Evolutionary conservation across 2,888 invertebrate species (phyloP), one percentile per base, ranked within the genome.

Genomic region (Druceiella hillmani): DNA sequence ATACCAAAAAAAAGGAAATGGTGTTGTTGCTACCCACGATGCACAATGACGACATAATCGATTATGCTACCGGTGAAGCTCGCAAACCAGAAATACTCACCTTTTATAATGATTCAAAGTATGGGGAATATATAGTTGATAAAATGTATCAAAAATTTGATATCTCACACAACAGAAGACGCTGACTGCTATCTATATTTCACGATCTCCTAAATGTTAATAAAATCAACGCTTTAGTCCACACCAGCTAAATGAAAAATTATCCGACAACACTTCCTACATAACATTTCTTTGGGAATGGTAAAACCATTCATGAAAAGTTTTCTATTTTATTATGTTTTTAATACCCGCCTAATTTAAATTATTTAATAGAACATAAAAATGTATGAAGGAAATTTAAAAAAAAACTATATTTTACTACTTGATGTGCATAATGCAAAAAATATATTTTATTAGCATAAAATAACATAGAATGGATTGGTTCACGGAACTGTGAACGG

Each of bases 201-300:
- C n/a, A 20, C n/a, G 22, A 20, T 20, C 6, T 20, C n/a, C 22
- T 20, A 6, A 20, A 20, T 20, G 9, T 20, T 9, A 20, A n/a
- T 20, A n/a, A n/a, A 20, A 20, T 20, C 6, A 20, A 20, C 22
- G 22, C 22, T 9, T 9, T 20, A n/a, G 22, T 20, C 6, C n/a
- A 20, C 22, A 20, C 22, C 22, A 20, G 22, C 22, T 20, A n/a
- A 20, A 20, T 9, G 9, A 20, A 20, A 20, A 20, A 20, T 20
- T 7, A n/a, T 20, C 22, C 22, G 22, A 20, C 22, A n/a, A 20
- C 22, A 20, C 22, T 20, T 20, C 22, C n/a, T 20, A 20, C 22
- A 20, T 20, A n/a, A 20, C 22, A 20, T 20, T 20, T 6, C 22
- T 20, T 20, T 20, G 6, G 22, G 9, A 20, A 6, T 20, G 22